Evolutionary conservation across 2,888 invertebrate genomes (phyloP), one percentile per base, ranked within the genome.

Genomic region (Noctua comes): DNA sequence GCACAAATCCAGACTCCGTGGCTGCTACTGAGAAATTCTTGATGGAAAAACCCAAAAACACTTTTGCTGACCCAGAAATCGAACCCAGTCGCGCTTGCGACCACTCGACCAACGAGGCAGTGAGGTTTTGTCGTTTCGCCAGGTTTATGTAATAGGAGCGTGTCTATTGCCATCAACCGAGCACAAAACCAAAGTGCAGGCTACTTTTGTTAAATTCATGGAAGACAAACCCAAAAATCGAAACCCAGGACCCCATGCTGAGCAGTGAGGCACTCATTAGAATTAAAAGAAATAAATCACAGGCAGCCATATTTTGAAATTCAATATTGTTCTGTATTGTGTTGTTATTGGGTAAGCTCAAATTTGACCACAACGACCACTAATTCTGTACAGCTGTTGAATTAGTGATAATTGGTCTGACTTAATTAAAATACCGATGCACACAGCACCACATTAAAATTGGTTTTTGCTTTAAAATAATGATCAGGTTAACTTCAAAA

Each of bases 171-270:
- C 36, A 2, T 6, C 18, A 65, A 65, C 18, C 0, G 11, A 36
- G 5, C 2, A 5, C 0, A 1, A 40, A 65, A 1, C 2, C 2
- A 13, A 65, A 7, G 7, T 16, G 1, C 27, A 1, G 16, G 0
- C 4, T 2, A 1, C 13, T 40, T 11, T 13, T 36, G 11, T 11
- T 2, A 36, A 24, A 40, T 13, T 59, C 27, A 0, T 6, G 0
- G 7, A 13, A 27, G 13, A 27, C 13, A 57, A n/a, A 57, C 11
- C 36, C 36, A 1, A 1, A 11, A 24, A 36, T 36, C 2, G 24
- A 64, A 13, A 64, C 13, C 13, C 6, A 24, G 24, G 11, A 24
- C 13, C 27, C 16, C 16, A 27, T 59, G 5, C 1, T n/a, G 4
- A 27, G 10, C 6, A 7, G 59, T 27, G 6, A 24, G 13, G 24